Percentiles rank a stretch among this genome's conserved stretches.
These are phyloP conservation scores for Lagopus muta DNA, from an alignment of 2,113 vertebrate species.

Conservation along the genomic window DNA sequence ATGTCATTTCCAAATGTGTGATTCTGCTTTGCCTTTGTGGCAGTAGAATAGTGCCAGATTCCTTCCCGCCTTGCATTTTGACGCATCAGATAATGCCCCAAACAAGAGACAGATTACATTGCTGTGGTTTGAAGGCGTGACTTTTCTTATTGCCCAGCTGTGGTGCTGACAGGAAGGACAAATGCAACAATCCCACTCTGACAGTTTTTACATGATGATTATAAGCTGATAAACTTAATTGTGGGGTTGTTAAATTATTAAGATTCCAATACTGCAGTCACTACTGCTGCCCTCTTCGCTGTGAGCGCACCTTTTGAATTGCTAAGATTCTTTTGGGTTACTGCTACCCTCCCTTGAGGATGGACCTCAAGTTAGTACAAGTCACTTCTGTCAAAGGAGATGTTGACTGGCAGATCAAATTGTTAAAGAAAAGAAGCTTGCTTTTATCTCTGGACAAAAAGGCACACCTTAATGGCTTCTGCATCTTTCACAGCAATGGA, in stretches of 20 bases:
- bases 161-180: not conserved
- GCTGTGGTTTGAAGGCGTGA: not conserved
- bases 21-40: not conserved
- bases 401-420: not conserved
- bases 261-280: not conserved
- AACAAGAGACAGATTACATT: not conserved
- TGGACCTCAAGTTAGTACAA: not conserved
- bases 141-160: not conserved
- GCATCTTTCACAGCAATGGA: not conserved
- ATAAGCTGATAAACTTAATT: not conserved
- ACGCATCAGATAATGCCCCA: not conserved
- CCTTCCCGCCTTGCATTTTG: not conserved
- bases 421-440: not conserved
- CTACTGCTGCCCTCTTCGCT: not conserved
- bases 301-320: not conserved
- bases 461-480: not conserved
- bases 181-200: not conserved
- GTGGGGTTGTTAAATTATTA: not conserved
- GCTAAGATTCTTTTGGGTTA: not conserved
- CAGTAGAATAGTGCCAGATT: not conserved
- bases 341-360: not conserved
- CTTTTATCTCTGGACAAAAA: conserved; percentile 11
- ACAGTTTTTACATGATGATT: not conserved
- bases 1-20: not conserved
- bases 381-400: not conserved